These are phyloP conservation scores for Leucopsar rothschildi DNA, from an alignment of 2,113 vertebrate genomes.

Conservation along the genomic window DNA sequence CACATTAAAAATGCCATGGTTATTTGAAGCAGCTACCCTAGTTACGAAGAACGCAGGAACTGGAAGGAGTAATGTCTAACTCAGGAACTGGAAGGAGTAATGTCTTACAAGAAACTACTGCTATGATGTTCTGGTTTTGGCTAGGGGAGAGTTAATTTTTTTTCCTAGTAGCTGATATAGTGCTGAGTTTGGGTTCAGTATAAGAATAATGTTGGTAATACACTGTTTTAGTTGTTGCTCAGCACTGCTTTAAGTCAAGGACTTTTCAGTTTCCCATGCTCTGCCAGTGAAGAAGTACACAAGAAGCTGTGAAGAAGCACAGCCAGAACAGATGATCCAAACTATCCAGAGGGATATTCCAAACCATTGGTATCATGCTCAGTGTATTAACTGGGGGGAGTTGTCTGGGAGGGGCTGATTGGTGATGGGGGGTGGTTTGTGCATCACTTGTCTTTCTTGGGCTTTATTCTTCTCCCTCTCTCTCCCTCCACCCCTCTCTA, in stretches of 20 bases:
- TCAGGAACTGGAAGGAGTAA: neutral
- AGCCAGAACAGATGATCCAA: neutral
- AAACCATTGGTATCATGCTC: neutral
- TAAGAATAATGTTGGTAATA: neutral
- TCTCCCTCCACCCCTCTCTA: neutral
- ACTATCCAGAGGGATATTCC: neutral
- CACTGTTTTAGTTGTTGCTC: neutral
- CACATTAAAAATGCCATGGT: neutral
- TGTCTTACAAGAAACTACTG: neutral
- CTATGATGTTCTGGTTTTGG: neutral
- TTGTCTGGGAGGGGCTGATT: accelerated
- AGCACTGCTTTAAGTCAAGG: neutral
- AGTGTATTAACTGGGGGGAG: neutral
- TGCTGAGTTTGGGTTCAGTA: neutral
- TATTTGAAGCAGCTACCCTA: neutral
- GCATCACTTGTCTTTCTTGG: neutral
- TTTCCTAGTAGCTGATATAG: neutral
- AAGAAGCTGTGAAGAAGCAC: neutral
- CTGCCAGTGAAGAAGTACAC: neutral
- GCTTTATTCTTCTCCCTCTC: neutral
- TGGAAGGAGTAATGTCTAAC: neutral
- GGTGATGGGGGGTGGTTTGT: neutral
- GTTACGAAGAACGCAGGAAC: neutral
- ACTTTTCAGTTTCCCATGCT: neutral
- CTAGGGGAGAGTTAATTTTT: neutral